Evolutionary conservation across 1,140 invertebrate genomes (phyloP), one percentile per base, ranked within the genome.

Genomic region (Drosophila equinoxialis): DNA sequence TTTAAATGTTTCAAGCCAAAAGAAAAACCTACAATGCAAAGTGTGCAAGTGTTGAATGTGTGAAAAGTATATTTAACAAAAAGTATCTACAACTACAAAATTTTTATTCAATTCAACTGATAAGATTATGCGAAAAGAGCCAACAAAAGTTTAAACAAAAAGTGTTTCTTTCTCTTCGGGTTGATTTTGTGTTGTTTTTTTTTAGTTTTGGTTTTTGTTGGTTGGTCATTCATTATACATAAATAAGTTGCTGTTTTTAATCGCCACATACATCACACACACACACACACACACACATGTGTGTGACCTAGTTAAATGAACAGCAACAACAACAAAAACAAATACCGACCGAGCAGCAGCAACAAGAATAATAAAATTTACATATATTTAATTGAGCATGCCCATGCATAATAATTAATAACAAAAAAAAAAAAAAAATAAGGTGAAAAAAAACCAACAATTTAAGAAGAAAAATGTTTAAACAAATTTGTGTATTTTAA

Each of bases 321-420:
- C 64, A 86, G 68, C 74, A 79, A 74, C 64, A 86, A 70, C 74
- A 79, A 74, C 65, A 60, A 65, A 48, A 67, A 65, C 64, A 67
- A 59, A 72, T 23, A 3, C 45, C 45, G 20, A 51, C 30, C 30
- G 3, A 30, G 30, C 30, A 30, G 45, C 45, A 51, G 17, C 17
- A 71, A 69, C 66, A 86, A 17, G 17, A 17, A 73, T 72, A 81
- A 80, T 83, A 73, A 86, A 81, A 87, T 87, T 81, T 79, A 86
- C 83, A 87, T 85, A 87, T 82, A 76, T 39, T 33, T 45, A 60
- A 63, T 58, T 54, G 63, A 45, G 59, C 65, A 65, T 80, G 75
- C 57, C 61, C 61, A 66, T 76, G 83, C 79, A 86, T 86, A 87
- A 69, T 71, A 79, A 86, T 86, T 87, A 87, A 86, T 87, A 79